Evolutionary conservation across 2,797 vertebrate species (phyloP).

Genomic region (Galago senegalensis): DNA sequence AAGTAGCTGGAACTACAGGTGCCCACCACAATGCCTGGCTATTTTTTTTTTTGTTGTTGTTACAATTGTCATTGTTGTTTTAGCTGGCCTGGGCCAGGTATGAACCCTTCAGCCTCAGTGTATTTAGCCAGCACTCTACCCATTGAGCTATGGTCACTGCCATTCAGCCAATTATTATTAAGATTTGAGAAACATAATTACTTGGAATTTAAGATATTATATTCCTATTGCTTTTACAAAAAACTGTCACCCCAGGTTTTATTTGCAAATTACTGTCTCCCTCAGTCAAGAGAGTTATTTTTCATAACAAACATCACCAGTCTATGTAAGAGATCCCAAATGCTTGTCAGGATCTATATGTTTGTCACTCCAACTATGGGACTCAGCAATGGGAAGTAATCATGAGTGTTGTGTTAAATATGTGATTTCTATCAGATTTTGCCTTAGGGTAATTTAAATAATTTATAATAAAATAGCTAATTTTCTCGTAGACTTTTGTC

Average conservation of each 20-base stretch:
- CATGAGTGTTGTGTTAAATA: slow-evolving; percentile 54
- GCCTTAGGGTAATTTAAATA: slow-evolving; percentile 57
- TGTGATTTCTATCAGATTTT: slow-evolving; percentile 61
- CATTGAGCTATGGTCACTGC: too few species aligned
- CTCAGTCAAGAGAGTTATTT: background rate
- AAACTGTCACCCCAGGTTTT: background rate
- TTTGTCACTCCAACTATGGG: background rate
- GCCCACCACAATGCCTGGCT: too few species aligned
- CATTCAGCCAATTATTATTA: background rate
- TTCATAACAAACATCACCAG: background rate
- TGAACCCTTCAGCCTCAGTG: too few species aligned
- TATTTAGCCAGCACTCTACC: too few species aligned
- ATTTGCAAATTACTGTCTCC: background rate
- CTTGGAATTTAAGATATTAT: slow-evolving; percentile 3
- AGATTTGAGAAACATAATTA: background rate
- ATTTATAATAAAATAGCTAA: slow-evolving; percentile 55
- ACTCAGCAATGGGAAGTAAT: background rate
- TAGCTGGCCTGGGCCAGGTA: too few species aligned
- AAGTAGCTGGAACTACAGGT: too few species aligned
- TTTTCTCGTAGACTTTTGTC: slow-evolving; percentile 69
- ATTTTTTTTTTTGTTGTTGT: too few species aligned
- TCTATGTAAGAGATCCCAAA: slow-evolving; percentile 4
- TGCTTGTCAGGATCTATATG: slow-evolving; percentile 17
- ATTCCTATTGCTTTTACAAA: background rate
- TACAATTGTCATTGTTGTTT: too few species aligned